Conservation (phyloP, 2,888 invertebrate genomes). For the Syrista parreyssii region DNA sequence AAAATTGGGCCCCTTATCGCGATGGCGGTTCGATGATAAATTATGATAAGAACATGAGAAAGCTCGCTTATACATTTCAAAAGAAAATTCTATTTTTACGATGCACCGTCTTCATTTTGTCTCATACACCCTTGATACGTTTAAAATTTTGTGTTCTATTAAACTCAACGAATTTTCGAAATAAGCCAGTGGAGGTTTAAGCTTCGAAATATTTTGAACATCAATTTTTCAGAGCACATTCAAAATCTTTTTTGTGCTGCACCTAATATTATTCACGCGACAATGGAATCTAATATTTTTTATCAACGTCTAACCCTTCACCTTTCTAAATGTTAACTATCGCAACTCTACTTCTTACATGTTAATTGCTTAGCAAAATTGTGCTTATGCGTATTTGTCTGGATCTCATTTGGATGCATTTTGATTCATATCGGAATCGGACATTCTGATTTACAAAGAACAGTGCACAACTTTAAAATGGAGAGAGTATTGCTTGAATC, state of each 20-base stretch:
- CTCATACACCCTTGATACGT: not conserved
- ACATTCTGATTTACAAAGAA: not conserved
- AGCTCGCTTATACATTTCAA: not conserved
- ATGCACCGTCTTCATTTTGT: not conserved
- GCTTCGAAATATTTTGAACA: not conserved
- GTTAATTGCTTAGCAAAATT: slow-evolving; percentile 22
- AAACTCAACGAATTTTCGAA: not conserved
- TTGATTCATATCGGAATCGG: slow-evolving; percentile 30
- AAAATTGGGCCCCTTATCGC: not conserved
- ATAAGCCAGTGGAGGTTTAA: not conserved
- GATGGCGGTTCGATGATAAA: not conserved
- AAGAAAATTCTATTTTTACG: not conserved
- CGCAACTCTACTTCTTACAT: not conserved
- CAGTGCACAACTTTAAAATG: not conserved
- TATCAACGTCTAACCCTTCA: not conserved
- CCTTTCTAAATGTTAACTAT: not conserved
- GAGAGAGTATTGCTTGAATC: not conserved
- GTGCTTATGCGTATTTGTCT: slow-evolving; percentile 30
- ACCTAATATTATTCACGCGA: not conserved
- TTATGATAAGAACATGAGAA: not conserved
- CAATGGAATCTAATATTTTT: not conserved
- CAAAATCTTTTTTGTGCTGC: not conserved
- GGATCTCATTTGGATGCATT: slow-evolving; percentile 32
- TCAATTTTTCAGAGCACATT: not conserved
- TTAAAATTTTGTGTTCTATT: not conserved